Conservation (phyloP, 2,113 vertebrate genomes). For the Grantiella picta region DNA sequence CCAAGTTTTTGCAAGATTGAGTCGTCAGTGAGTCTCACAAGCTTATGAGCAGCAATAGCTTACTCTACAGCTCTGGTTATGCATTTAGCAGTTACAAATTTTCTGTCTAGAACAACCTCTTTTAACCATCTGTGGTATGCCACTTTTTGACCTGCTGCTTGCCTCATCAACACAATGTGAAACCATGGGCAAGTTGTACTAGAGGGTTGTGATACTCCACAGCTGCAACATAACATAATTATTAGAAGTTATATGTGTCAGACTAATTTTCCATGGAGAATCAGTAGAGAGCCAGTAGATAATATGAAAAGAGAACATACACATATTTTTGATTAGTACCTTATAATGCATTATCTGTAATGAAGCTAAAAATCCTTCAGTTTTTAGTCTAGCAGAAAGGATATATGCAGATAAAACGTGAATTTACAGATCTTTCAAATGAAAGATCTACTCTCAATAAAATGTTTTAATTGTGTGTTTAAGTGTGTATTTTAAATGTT, state of each 20-base stretch:
- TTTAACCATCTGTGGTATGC: neutral
- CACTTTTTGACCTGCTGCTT: neutral
- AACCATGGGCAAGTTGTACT: neutral
- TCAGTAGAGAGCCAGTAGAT: neutral
- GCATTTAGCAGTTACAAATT: neutral
- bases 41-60: neutral
- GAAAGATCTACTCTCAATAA: neutral
- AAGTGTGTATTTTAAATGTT: neutral
- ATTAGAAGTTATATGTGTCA: neutral
- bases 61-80: neutral
- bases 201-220: neutral
- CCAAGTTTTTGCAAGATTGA: neutral
- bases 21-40: neutral
- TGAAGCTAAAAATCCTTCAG: neutral
- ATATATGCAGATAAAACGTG: neutral
- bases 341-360: neutral
- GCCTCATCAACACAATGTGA: neutral
- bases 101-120: neutral
- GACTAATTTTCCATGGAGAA: neutral
- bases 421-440: neutral
- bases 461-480: neutral
- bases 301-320: neutral
- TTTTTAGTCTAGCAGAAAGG: neutral
- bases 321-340: neutral
- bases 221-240: neutral